Percentiles rank a stretch among this genome's conserved stretches.
Conservation (phyloP, 2,888 invertebrate genomes). For the Suillia variegata region DNA sequence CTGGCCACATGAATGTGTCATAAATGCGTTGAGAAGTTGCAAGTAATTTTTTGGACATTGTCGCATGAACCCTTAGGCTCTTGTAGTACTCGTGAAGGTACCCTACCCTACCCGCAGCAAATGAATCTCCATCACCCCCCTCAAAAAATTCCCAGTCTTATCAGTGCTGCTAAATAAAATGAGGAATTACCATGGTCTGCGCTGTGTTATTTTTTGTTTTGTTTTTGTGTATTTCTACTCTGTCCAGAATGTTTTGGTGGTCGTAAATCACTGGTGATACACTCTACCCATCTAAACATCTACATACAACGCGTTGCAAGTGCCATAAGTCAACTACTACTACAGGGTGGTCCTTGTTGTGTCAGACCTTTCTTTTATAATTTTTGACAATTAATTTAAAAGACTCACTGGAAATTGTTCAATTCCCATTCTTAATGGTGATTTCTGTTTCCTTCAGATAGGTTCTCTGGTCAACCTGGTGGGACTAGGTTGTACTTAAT, state of each 20-base stretch:
- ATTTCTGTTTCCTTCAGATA: no score
- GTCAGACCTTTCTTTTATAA: no score
- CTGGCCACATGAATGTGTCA: constrained; percentile 17
- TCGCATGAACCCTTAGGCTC: no score
- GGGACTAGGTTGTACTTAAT: no score
- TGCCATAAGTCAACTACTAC: no score
- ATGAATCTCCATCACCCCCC: background rate
- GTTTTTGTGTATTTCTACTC: constrained; percentile 28
- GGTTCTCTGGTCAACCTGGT: no score
- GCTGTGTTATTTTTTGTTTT: no score
- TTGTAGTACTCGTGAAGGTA: background rate
- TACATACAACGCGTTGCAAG: constrained; percentile 26
- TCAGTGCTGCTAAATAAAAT: constrained; percentile 43
- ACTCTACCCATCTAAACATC: constrained; percentile 27
- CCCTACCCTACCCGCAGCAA: background rate
- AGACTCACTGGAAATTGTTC: no score
- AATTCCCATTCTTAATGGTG: no score
- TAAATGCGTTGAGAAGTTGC: constrained; percentile 24
- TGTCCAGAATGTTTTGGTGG: constrained; percentile 49
- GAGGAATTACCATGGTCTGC: constrained; percentile 58
- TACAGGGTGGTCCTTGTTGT: no score
- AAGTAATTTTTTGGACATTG: constrained; percentile 21
- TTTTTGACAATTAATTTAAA: no score
- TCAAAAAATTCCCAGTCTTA: background rate
- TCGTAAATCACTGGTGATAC: constrained; percentile 54